Evolutionary conservation across 2,888 invertebrate species (phyloP).

Genomic region (Odontocerum albicorne): DNA sequence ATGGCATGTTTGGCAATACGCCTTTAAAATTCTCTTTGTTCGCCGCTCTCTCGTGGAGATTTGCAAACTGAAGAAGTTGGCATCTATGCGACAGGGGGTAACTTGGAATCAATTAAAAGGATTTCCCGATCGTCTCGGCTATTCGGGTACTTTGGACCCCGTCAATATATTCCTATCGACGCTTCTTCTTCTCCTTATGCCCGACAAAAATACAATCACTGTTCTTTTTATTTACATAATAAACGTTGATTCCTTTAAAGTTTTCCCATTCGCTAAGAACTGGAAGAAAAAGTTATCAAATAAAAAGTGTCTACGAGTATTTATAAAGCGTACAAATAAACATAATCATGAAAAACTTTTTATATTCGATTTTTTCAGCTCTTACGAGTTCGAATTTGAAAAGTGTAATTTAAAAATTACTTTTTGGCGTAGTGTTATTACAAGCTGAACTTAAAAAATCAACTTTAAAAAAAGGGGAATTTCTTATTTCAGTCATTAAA

Average conservation of each 20-base stretch:
- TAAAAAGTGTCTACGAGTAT: constrained; percentile 2
- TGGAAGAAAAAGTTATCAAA: neutral
- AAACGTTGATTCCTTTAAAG: constrained; percentile 11
- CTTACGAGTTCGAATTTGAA: no score
- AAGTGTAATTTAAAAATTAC: no score
- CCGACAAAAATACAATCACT: constrained; percentile 1
- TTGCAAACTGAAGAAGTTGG: constrained; percentile 2
- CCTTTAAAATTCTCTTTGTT: constrained; percentile 28
- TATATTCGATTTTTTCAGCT: no score
- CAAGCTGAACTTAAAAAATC: no score
- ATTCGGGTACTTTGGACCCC: neutral
- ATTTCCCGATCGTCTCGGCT: constrained; percentile 17
- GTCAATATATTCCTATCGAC: constrained; percentile 11
- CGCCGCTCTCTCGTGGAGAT: constrained; percentile 4
- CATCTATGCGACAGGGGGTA: constrained; percentile 1
- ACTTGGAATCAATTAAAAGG: constrained; percentile 33
- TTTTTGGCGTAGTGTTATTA: no score
- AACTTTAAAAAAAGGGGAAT: no score
- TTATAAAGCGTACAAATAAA: no score
- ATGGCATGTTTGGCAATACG: constrained; percentile 28
- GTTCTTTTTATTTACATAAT: constrained; percentile 20
- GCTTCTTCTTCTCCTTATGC: neutral
- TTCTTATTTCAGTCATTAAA: no score
- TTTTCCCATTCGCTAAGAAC: constrained; percentile 8
- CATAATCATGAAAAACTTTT: no score